phyloP scores from a whole-genome alignment of 2,888 invertebrate species.

The Synergus gifuensis region DNA sequence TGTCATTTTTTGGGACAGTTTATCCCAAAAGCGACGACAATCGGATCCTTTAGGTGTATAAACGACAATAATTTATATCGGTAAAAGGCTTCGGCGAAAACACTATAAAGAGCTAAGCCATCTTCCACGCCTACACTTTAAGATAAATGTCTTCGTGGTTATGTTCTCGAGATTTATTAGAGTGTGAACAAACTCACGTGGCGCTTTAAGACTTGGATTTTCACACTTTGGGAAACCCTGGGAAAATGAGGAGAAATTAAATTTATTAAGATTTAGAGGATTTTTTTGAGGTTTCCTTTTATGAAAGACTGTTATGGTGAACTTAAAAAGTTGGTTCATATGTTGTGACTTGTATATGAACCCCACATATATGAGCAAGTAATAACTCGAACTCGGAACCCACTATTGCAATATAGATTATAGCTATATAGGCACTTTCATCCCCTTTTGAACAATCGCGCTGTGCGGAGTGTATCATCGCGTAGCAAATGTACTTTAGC shows the following conservation, averaged over 20 bases:
- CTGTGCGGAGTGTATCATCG: constrained; percentile 55
- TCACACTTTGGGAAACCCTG: background rate
- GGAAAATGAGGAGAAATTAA: background rate
- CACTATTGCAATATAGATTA: constrained; percentile 31
- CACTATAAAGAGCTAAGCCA: background rate
- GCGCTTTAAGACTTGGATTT: background rate
- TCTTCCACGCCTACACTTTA: constrained; percentile 17
- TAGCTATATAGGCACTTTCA: constrained; percentile 14
- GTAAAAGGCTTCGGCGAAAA: constrained; percentile 25
- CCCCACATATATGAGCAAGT: background rate
- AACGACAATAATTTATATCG: constrained; percentile 27
- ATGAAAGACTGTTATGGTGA: background rate
- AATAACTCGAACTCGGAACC: constrained; percentile 19
- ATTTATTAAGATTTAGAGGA: background rate
- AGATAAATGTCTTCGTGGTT: constrained; percentile 24
- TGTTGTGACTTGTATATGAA: background rate
- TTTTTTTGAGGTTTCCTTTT: background rate
- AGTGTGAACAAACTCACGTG: constrained; percentile 2
- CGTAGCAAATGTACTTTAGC: constrained; percentile 72
- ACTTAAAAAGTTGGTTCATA: background rate
- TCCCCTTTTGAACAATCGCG: constrained; percentile 22
- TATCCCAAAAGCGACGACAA: constrained; percentile 26
- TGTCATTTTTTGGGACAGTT: background rate
- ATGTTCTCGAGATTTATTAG: constrained; percentile 14
- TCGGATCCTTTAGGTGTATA: constrained; percentile 1